Evolutionary conservation across 2,888 invertebrate species (phyloP).

Genomic region (Trissolcus brochymenae): DNA sequence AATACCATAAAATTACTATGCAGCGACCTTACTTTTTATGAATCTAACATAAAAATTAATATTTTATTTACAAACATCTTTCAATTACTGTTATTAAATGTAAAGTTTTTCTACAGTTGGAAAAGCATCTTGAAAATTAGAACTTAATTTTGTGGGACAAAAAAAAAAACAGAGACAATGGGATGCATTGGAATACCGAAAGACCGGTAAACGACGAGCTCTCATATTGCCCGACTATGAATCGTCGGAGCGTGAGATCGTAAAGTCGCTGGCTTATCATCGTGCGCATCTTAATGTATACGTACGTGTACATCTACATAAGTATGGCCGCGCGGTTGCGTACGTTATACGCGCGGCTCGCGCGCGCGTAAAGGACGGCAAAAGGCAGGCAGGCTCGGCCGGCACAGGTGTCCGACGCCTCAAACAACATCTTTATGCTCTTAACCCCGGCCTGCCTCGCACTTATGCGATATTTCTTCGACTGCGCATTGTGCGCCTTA

Average conservation of each 20-base stretch:
- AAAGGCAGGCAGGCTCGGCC: slow-evolving; percentile 30
- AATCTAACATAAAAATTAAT: too few relatives aligned
- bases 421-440: slow-evolving; percentile 74
- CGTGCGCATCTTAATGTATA: slow-evolving; percentile 74
- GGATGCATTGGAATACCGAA: slow-evolving; percentile 59
- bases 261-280: slow-evolving; percentile 74
- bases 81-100: too few relatives aligned
- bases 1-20: too few relatives aligned
- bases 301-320: slow-evolving; percentile 66
- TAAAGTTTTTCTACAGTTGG: too few relatives aligned
- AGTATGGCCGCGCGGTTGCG: slow-evolving; percentile 60
- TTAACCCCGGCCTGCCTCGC: slow-evolving; percentile 65
- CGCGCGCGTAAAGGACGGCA: slow-evolving; percentile 57
- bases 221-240: slow-evolving; percentile 73
- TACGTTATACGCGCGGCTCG: slow-evolving; percentile 60
- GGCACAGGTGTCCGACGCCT: slow-evolving; percentile 74
- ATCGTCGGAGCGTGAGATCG: slow-evolving; percentile 75
- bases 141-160: slow-evolving; percentile 3
- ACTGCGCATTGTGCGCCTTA: slow-evolving; percentile 50
- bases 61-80: too few relatives aligned
- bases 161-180: slow-evolving; percentile 24
- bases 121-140: background rate
- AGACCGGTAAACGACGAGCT: slow-evolving; percentile 69
- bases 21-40: too few relatives aligned
- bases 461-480: slow-evolving; percentile 63